Base-by-base conservation (phyloP, 2,888 invertebrate genomes). In the Sussaba pulchella region DNA sequence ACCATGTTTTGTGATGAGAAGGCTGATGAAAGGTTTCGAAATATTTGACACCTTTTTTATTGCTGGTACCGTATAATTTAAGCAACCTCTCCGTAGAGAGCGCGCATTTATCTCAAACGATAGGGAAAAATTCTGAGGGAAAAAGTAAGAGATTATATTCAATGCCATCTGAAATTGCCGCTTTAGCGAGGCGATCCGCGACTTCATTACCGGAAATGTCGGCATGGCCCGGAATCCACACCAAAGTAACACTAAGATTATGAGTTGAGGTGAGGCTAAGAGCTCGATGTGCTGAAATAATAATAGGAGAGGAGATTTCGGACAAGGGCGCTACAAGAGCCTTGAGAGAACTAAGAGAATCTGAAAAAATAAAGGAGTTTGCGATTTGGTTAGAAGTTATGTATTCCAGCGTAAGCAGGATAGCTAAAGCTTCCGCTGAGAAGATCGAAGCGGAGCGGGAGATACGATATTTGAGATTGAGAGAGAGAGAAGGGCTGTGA, bases 381-480 rank as follows among this genome's bases (percentile, higher is more conserved):
- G 19, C 2, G 17, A 61, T 61, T 21, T 61, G 4, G 2, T 41
- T 17, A 41, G 0, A 1, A 2, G 19, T 12, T 2, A 21, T 61
- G 19, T 14, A 19, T 21, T 41, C 12, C 1, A 61, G 10, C 1
- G 41, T 41, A 1, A 57, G 9, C 8, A 31, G 24, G n/a, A 57
- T 31, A 1, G 36, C 57, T 17, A 57, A 9, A 14, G 36, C 57
- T 57, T 77, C 77, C 4, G 80, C 41, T 1, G 78, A 47, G 19
- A 75, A 75, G 0, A 82, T 63, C 0, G 82, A 75, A 6, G 70
- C 70, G 9, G 2, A 39, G 6, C 24, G 2, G 12, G 47, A 26
- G 2, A 82, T 43, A 26, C 59, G 69, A n/a, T 45, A 14, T 14
- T 78, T 76, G 19, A 19, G 9, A 69, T 14, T 1, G 50, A 31